Conservation (phyloP, 30 jellyfish, hydroid and myxozoan species). For the Hydractinia symbiolongicarpus region DNA sequence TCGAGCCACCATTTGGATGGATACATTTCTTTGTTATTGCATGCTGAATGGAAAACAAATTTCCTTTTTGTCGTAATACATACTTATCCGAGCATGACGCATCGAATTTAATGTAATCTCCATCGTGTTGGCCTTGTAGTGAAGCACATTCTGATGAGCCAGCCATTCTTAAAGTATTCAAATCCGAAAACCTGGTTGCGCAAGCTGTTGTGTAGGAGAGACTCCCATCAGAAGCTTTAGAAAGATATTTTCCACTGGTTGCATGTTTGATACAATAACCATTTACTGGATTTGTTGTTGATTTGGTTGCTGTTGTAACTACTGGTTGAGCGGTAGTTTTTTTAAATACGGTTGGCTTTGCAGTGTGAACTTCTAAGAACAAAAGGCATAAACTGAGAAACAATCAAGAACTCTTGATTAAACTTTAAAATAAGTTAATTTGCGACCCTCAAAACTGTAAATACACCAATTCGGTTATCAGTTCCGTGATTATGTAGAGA, state of each 20-base stretch:
- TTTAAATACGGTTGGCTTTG: too few species aligned
- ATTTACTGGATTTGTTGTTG: not conserved
- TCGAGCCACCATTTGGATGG: slow-evolving; percentile 34
- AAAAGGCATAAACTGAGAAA: too few species aligned
- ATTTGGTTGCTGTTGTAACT: not conserved
- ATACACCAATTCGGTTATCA: too few species aligned
- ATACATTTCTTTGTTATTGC: slow-evolving; percentile 33
- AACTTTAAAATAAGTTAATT: too few species aligned
- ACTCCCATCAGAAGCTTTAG: not conserved
- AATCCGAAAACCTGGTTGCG: not conserved
- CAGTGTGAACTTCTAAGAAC: too few species aligned
- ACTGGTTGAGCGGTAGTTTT: not conserved
- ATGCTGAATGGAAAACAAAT: slow-evolving; percentile 29
- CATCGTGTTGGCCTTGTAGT: not conserved
- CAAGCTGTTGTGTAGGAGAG: not conserved
- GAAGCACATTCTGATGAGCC: not conserved
- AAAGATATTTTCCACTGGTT: not conserved
- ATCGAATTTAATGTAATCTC: not conserved
- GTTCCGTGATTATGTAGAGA: too few species aligned
- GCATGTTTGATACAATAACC: not conserved
- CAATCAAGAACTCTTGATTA: too few species aligned
- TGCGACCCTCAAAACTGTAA: too few species aligned
- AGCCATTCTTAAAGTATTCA: not conserved
- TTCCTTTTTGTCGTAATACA: not conserved
- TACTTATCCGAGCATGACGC: not conserved